Conservation (phyloP, 2,113 vertebrate genomes). For the Alethe castanea region DNA sequence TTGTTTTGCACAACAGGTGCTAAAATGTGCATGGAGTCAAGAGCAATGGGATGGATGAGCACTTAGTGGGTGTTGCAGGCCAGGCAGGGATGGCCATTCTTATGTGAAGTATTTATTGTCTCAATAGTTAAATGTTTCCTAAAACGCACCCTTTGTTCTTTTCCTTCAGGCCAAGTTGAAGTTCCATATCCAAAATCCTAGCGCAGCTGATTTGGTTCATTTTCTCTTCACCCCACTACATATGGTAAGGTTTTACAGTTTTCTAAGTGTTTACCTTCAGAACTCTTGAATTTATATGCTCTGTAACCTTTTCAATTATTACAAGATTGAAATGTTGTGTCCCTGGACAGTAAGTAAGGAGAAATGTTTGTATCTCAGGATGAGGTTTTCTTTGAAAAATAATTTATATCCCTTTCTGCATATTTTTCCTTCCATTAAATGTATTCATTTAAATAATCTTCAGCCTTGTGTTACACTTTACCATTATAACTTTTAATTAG, state of each 20-base stretch:
- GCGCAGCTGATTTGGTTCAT: constrained; percentile 88
- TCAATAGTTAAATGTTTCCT: neutral
- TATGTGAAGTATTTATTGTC: neutral
- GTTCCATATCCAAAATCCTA: constrained; percentile 93
- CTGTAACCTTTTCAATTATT: neutral
- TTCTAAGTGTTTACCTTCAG: neutral
- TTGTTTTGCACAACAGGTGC: neutral
- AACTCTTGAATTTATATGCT: neutral
- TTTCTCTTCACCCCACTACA: constrained; percentile 92
- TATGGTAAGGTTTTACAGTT: constrained; percentile 78
- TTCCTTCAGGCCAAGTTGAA: constrained; percentile 85
- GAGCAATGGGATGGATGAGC: neutral
- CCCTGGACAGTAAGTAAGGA: neutral
- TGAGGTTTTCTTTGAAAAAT: neutral
- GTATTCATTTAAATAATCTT: neutral
- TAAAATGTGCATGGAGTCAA: neutral
- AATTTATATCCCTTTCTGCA: neutral
- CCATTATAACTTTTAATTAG: neutral
- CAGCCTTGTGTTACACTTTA: neutral
- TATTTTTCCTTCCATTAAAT: neutral
- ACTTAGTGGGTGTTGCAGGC: neutral
- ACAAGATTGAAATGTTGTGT: neutral
- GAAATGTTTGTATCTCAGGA: neutral
- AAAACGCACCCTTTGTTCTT: neutral
- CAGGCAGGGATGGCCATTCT: neutral